These are phyloP conservation scores for Ruditapes philippinarum DNA, from an alignment of 1,140 invertebrate genomes.

Conservation along the genomic window DNA sequence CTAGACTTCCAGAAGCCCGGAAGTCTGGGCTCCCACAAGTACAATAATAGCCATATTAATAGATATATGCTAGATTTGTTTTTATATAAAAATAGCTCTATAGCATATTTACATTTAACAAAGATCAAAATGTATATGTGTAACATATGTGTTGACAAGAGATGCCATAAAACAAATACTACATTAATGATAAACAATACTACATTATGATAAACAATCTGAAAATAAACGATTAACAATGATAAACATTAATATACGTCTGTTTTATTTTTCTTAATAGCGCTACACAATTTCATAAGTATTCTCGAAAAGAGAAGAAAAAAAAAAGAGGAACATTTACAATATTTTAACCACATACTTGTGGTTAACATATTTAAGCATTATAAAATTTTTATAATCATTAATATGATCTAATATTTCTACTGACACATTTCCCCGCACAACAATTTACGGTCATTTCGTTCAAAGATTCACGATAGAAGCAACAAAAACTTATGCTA, in stretches of 20 bases:
- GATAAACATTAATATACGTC: conserved; percentile 36
- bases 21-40: not conserved
- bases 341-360: not conserved
- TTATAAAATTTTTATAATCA: no score
- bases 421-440: conserved; percentile 5
- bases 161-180: conserved; percentile 48
- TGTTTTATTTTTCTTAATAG: conserved; percentile 2
- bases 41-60: conserved; percentile 23
- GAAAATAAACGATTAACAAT: conserved; percentile 28
- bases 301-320: not conserved
- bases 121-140: conserved; percentile 21
- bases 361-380: no score
- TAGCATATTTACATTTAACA: conserved; percentile 63
- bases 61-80: conserved; percentile 50
- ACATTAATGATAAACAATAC: no score
- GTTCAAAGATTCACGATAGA: not conserved
- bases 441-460: not conserved
- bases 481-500: not conserved
- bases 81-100: conserved; percentile 64
- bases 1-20: conserved; percentile 22
- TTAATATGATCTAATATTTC: not conserved
- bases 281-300: not conserved
- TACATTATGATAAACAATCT: conserved; percentile 26
- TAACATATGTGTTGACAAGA: conserved; percentile 43
- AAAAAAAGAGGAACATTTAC: not conserved